These are phyloP conservation scores for Craniophora ligustri DNA, from an alignment of 2,888 invertebrate species.

Conservation along the genomic window DNA sequence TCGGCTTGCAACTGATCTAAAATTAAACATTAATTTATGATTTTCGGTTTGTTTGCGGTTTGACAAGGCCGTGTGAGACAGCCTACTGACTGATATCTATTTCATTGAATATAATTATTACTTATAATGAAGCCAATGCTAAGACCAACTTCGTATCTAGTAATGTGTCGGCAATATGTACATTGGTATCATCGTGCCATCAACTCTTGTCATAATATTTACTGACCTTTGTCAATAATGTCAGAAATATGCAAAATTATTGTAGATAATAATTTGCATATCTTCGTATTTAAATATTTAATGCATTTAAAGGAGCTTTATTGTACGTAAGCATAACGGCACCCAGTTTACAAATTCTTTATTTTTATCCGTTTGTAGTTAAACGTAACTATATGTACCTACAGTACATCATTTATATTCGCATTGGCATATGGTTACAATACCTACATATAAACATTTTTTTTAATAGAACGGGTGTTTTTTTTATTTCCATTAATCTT, in stretches of 20 bases:
- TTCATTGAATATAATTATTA: constrained; percentile 27
- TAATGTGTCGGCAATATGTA: constrained; percentile 2
- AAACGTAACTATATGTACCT: too few species aligned
- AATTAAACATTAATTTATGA: constrained; percentile 24
- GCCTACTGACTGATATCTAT: constrained; percentile 8
- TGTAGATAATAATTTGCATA: constrained; percentile 17
- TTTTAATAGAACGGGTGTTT: too few species aligned
- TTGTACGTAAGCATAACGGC: background rate
- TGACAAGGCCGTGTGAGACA: background rate
- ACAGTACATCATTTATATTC: too few species aligned
- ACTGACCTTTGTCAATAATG: constrained; percentile 37
- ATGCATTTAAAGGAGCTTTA: background rate
- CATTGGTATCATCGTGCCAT: constrained; percentile 25
- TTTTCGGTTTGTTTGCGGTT: constrained; percentile 21
- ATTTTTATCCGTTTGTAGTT: too few species aligned
- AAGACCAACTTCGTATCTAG: constrained; percentile 22
- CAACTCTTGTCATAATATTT: constrained; percentile 28
- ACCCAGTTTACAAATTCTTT: too few species aligned
- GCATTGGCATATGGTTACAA: too few species aligned
- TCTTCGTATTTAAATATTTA: background rate
- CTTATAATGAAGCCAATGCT: constrained; percentile 14
- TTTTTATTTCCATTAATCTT: too few species aligned
- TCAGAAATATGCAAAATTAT: constrained; percentile 15
- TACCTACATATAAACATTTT: too few species aligned
- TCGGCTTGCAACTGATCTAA: constrained; percentile 15